These are phyloP conservation scores for Gambusia affinis DNA, from an alignment of 2,113 vertebrate species.

Conservation along the genomic window DNA sequence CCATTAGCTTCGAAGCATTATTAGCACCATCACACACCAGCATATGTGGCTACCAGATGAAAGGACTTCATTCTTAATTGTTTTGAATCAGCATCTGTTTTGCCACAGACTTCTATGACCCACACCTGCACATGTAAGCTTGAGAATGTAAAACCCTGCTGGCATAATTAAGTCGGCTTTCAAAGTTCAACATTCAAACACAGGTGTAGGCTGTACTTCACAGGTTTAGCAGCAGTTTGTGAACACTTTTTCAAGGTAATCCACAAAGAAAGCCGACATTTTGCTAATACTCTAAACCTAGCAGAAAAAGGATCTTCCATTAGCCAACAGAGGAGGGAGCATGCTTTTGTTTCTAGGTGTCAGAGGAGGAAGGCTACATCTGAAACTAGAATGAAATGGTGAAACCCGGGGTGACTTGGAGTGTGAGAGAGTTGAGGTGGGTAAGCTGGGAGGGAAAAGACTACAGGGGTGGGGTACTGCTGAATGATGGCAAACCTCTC, in stretches of 20 bases:
- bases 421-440: slow-evolving; percentile 78
- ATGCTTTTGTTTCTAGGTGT: slow-evolving; percentile 72
- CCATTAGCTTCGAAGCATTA: slow-evolving; percentile 29
- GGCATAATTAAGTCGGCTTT: slow-evolving; percentile 30
- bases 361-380: slow-evolving; percentile 59
- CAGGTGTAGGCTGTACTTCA: slow-evolving; percentile 54
- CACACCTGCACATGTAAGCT: slow-evolving; percentile 44
- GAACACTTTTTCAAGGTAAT: slow-evolving; percentile 57
- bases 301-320: slow-evolving; percentile 72
- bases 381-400: slow-evolving; percentile 60
- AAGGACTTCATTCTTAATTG: slow-evolving; percentile 33
- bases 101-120: slow-evolving; percentile 1
- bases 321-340: slow-evolving; percentile 57
- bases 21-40: slow-evolving; percentile 20
- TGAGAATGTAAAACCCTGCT: slow-evolving; percentile 2
- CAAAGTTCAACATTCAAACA: slow-evolving; percentile 29
- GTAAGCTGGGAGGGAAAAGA: slow-evolving; percentile 64
- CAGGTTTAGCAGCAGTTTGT: slow-evolving; percentile 51
- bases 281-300: slow-evolving; percentile 48
- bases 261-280: slow-evolving; percentile 69
- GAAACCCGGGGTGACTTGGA: slow-evolving; percentile 59
- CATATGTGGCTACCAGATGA: slow-evolving; percentile 23
- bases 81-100: slow-evolving; percentile 28
- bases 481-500: slow-evolving; percentile 83
- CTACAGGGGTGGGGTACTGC: slow-evolving; percentile 75